Conservation (phyloP, 2,888 invertebrate genomes). For the Branchipolynoe longqiensis region DNA sequence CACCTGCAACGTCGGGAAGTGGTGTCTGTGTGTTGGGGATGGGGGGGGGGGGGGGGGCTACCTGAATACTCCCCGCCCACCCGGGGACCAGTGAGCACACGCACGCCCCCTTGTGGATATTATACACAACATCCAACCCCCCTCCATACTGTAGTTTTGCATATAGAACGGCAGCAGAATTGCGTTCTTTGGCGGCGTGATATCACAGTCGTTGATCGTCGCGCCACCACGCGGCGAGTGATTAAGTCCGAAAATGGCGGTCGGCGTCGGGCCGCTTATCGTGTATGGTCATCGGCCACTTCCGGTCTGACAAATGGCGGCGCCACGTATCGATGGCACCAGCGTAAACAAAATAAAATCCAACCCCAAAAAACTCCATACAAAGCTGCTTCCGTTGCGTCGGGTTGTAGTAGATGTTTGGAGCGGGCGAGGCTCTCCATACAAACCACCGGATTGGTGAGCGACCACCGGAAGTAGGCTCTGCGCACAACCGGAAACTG, state of each 20-base stretch:
- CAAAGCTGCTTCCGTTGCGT: no score
- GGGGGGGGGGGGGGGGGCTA: background rate
- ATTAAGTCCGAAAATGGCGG: slow-evolving; percentile 36
- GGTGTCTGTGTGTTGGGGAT: no score
- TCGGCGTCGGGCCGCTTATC: slow-evolving; percentile 18
- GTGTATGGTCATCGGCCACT: slow-evolving; percentile 32
- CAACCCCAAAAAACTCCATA: no score
- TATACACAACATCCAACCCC: slow-evolving; percentile 2
- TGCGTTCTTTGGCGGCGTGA: slow-evolving; percentile 6
- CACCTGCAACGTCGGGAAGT: background rate
- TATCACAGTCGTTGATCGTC: slow-evolving; percentile 11
- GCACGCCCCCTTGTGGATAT: background rate
- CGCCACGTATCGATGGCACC: slow-evolving; percentile 16
- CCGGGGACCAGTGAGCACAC: background rate
- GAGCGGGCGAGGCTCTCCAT: no score
- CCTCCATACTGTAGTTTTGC: slow-evolving; percentile 9
- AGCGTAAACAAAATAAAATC: no score
- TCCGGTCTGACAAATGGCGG: slow-evolving; percentile 29
- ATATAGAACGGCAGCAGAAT: slow-evolving; percentile 27
- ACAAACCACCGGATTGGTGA: no score
- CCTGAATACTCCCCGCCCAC: background rate
- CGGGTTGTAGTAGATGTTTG: no score
- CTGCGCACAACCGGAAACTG: no score
- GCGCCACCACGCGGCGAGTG: slow-evolving; percentile 3
- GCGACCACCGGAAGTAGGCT: no score